A percentile compares a stretch with the other conserved stretches of the same genome.
These are phyloP conservation scores for Phenacoccus solenopsis DNA, from an alignment of 1,140 invertebrate species.

Conservation along the genomic window DNA sequence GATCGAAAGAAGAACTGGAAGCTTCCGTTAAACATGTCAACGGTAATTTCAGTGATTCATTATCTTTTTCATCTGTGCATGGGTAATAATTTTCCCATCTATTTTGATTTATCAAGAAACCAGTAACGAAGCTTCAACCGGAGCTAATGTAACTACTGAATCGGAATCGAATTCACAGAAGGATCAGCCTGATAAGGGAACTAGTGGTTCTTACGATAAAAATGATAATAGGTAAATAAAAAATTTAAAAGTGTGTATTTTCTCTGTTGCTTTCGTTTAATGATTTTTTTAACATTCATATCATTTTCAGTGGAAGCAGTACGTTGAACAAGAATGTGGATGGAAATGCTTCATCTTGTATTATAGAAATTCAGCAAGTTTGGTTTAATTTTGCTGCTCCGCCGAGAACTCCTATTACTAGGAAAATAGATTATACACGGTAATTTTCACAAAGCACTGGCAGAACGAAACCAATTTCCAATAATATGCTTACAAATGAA, in stretches of 20 bases:
- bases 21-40: slow-evolving; percentile 24
- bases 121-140: neutral
- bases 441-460: slow-evolving; percentile 30
- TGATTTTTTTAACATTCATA: too few relatives aligned
- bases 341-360: slow-evolving; percentile 60
- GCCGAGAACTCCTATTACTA: slow-evolving; percentile 80
- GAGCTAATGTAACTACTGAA: neutral
- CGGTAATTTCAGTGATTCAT: neutral
- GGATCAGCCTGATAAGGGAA: neutral
- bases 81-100: neutral
- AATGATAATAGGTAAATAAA: neutral
- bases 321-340: slow-evolving; percentile 33
- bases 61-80: neutral
- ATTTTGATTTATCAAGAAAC: neutral
- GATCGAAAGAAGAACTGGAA: slow-evolving; percentile 38
- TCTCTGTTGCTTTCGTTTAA: slow-evolving; percentile 28
- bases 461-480: too few relatives aligned
- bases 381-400: slow-evolving; percentile 98
- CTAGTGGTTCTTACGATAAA: neutral
- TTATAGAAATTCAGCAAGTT: slow-evolving; percentile 75
- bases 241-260: too few relatives aligned
- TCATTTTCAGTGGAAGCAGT: slow-evolving; percentile 30
- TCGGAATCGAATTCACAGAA: neutral
- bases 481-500: too few relatives aligned
- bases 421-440: slow-evolving; percentile 89